These are phyloP conservation scores for Rhynchonycteris naso DNA, from an alignment of 2,797 vertebrate genomes.

Conservation along the genomic window DNA sequence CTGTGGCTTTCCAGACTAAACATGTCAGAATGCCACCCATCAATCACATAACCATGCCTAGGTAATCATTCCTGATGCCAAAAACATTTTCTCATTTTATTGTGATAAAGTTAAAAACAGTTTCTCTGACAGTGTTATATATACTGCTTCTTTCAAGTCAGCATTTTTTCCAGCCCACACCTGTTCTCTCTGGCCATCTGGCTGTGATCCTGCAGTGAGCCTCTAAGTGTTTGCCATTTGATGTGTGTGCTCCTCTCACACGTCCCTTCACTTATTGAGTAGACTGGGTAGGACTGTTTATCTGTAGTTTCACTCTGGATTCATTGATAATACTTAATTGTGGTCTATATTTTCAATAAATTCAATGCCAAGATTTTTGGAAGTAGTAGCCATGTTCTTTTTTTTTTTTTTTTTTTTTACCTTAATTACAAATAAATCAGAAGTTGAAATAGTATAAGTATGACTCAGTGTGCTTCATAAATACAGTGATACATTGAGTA, in stretches of 20 bases:
- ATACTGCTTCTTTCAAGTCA: background rate
- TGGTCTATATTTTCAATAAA: background rate
- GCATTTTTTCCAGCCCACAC: background rate
- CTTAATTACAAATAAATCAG: background rate
- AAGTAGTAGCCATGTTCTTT: background rate
- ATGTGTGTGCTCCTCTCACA: background rate
- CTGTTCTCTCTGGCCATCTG: background rate
- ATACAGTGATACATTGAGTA: background rate
- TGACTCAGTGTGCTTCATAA: background rate
- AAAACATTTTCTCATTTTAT: background rate
- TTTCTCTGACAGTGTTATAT: background rate
- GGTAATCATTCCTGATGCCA: background rate
- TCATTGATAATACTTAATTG: background rate
- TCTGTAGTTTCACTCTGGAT: background rate
- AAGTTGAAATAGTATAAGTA: background rate
- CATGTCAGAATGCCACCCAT: background rate
- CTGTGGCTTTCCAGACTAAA: background rate
- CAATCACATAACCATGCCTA: background rate
- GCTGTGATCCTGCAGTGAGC: background rate
- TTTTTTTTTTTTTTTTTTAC: conserved; percentile 3
- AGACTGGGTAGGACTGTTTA: background rate
- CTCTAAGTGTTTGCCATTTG: background rate
- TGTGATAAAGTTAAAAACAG: conserved; percentile 28
- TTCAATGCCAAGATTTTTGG: background rate
- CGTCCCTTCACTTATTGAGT: background rate